These are phyloP conservation scores for Aphidius colemani DNA, from an alignment of 2,888 invertebrate species.

Conservation along the genomic window DNA sequence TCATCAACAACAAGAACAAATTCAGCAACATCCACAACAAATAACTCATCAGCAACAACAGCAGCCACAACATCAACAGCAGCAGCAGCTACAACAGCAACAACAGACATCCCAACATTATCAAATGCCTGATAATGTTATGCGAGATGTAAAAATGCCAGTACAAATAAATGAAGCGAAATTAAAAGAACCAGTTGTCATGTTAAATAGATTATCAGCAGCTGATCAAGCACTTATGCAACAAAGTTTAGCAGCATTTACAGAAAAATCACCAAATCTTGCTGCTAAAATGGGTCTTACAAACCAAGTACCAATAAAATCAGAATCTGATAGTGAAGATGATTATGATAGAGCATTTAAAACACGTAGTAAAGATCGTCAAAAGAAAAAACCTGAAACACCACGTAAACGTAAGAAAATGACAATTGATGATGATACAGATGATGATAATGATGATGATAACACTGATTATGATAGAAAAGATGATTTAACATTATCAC, in stretches of 20 bases:
- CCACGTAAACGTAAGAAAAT: constrained; percentile 49
- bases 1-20: constrained; percentile 6
- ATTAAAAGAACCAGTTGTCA: constrained; percentile 67
- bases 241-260: constrained; percentile 69
- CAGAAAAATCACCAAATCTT: constrained; percentile 66
- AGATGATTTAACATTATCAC: constrained; percentile 56
- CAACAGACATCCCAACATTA: constrained; percentile 32
- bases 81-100: constrained; percentile 18
- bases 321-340: constrained; percentile 64
- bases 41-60: background rate
- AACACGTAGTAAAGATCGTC: constrained; percentile 53
- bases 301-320: constrained; percentile 53
- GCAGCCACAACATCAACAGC: constrained; percentile 20
- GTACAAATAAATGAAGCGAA: constrained; percentile 32
- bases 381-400: constrained; percentile 51
- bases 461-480: constrained; percentile 46
- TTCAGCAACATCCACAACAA: background rate
- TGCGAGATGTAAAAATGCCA: constrained; percentile 42
- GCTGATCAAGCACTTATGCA: constrained; percentile 69
- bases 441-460: constrained; percentile 44
- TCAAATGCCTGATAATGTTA: constrained; percentile 41
- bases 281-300: constrained; percentile 66
- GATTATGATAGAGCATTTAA: constrained; percentile 64
- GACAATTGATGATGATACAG: constrained; percentile 43
- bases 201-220: constrained; percentile 66